These are phyloP conservation scores for Gorsachius goisagi DNA, from an alignment of 2,113 vertebrate genomes.

Conservation along the genomic window DNA sequence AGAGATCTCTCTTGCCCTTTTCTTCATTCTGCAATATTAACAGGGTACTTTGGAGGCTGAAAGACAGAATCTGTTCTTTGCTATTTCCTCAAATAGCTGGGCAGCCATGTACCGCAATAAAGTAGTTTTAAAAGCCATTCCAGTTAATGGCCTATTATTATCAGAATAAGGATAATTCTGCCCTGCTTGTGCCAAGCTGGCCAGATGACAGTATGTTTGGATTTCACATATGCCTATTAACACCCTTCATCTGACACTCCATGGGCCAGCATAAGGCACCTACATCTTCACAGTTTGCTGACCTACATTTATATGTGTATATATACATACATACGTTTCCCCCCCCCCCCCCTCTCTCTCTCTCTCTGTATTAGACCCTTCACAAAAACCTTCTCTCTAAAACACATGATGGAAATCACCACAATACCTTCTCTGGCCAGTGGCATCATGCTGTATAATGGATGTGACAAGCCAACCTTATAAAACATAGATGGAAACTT, in stretches of 20 bases:
- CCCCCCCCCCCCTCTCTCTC: too few relatives aligned
- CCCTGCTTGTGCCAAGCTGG: neutral
- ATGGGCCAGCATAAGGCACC: neutral
- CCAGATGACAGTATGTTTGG: neutral
- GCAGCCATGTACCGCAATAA: neutral
- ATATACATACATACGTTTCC: neutral
- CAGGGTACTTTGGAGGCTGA: neutral
- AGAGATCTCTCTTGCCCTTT: neutral
- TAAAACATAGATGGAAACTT: constrained; percentile 43
- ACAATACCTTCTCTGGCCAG: neutral
- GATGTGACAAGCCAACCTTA: constrained; percentile 29
- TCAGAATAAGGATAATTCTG: neutral
- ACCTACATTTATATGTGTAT: neutral
- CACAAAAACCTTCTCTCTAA: neutral
- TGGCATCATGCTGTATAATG: neutral
- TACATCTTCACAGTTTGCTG: neutral
- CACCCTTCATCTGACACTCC: neutral
- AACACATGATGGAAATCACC: neutral
- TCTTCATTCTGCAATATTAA: neutral
- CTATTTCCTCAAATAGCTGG: neutral
- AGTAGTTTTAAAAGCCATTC: neutral
- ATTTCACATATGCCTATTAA: neutral
- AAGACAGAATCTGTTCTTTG: neutral
- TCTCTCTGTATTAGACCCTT: neutral
- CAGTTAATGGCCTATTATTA: neutral